Evolutionary conservation across 2,113 vertebrate genomes (phyloP).

Genomic region (Gavia stellata): DNA sequence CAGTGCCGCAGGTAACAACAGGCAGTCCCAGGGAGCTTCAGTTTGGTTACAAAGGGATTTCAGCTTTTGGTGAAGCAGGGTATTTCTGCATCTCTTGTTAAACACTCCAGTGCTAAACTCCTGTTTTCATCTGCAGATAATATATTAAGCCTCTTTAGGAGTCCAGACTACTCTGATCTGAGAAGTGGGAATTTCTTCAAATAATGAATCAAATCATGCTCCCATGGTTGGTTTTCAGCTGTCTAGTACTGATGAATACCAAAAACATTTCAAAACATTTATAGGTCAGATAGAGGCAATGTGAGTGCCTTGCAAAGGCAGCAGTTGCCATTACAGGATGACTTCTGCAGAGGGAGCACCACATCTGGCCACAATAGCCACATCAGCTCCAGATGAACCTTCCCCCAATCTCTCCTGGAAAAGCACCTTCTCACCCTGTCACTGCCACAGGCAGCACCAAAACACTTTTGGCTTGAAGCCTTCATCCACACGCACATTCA

Average conservation of each 20-base stretch:
- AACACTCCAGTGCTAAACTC: not conserved
- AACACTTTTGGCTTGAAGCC: not conserved
- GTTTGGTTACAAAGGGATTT: not conserved
- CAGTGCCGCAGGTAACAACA: not conserved
- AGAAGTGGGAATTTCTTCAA: not conserved
- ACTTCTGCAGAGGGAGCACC: not conserved
- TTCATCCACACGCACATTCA: not conserved
- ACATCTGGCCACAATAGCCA: not conserved
- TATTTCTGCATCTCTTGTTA: not conserved
- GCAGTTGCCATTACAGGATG: not conserved
- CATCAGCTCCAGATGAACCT: not conserved
- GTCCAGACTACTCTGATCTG: not conserved
- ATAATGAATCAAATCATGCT: not conserved
- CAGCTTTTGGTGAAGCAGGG: not conserved
- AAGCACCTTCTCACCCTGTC: not conserved
- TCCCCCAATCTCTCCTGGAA: not conserved
- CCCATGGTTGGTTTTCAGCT: not conserved
- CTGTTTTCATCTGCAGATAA: not conserved
- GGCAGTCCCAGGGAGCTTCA: not conserved
- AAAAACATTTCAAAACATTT: not conserved
- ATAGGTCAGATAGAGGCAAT: rapidly evolving
- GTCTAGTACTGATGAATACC: not conserved
- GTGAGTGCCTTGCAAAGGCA: not conserved
- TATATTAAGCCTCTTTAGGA: not conserved
- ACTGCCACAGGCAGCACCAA: not conserved